Conservation (phyloP, 2,888 invertebrate genomes). For the Synergus japonicus region DNA sequence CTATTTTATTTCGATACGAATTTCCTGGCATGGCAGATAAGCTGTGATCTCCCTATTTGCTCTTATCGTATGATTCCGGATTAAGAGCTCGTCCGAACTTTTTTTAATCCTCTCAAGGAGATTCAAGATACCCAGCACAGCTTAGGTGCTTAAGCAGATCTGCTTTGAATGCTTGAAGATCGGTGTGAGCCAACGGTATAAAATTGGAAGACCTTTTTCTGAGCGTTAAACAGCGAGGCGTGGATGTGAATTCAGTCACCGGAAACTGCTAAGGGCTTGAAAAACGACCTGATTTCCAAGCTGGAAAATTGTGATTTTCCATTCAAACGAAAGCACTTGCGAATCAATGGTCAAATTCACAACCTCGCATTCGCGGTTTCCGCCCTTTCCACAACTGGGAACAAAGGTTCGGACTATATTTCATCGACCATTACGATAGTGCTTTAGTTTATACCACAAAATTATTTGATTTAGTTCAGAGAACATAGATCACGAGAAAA, state of each 20-base stretch:
- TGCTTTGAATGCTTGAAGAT: slow-evolving; percentile 9
- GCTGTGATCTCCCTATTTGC: slow-evolving; percentile 18
- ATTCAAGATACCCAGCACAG: slow-evolving; percentile 15
- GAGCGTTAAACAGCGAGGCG: neutral
- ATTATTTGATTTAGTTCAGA: slow-evolving; percentile 20
- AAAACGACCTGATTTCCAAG: slow-evolving; percentile 27
- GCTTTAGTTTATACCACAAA: slow-evolving; percentile 34
- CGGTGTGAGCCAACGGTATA: neutral
- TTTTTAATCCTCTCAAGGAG: slow-evolving; percentile 49
- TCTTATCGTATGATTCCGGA: slow-evolving; percentile 41
- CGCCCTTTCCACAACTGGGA: slow-evolving; percentile 17
- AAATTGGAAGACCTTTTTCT: slow-evolving; percentile 31
- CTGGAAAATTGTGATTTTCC: slow-evolving; percentile 37
- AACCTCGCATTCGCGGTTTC: slow-evolving; percentile 32
- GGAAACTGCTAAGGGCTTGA: slow-evolving; percentile 26
- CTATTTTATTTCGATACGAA: neutral
- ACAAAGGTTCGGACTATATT: slow-evolving; percentile 36
- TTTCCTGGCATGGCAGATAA: neutral
- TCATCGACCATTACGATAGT: slow-evolving; percentile 29
- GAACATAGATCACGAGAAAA: neutral
- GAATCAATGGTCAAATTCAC: slow-evolving; percentile 39
- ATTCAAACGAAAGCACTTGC: slow-evolving; percentile 34
- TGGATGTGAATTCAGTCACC: slow-evolving; percentile 26
- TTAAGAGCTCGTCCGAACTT: slow-evolving; percentile 55
- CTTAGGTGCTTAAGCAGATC: slow-evolving; percentile 23